These are phyloP conservation scores for Biston betularia DNA, from an alignment of 2,888 invertebrate genomes.

Conservation along the genomic window DNA sequence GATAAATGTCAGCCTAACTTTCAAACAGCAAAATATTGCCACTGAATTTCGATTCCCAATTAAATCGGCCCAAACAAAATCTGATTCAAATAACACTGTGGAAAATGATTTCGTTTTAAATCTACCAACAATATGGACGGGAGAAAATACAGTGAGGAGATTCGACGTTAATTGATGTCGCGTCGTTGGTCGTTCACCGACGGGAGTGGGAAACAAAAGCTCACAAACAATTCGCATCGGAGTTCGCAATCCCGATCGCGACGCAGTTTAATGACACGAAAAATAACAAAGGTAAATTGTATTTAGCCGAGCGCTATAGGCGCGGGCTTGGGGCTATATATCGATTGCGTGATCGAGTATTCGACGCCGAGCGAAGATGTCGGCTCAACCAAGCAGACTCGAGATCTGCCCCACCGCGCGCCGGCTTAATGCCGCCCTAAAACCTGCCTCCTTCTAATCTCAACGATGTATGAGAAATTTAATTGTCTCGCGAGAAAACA, in stretches of 20 bases:
- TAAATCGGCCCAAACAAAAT: conserved; percentile 22
- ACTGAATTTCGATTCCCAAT: conserved; percentile 16
- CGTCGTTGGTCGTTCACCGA: conserved; percentile 64
- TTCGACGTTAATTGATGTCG: conserved; percentile 85
- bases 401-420: conserved; percentile 69
- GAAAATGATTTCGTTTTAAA: conserved; percentile 58
- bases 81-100: conserved; percentile 36
- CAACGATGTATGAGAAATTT: conserved; percentile 79
- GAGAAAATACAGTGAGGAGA: conserved; percentile 79
- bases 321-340: conserved; percentile 73
- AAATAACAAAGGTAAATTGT: conserved; percentile 87
- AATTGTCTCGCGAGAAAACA: conserved; percentile 81
- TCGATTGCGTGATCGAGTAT: conserved; percentile 73
- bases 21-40: conserved; percentile 46
- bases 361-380: conserved; percentile 71
- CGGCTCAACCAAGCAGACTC: conserved; percentile 73
- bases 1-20: conserved; percentile 69
- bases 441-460: conserved; percentile 68
- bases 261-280: conserved; percentile 87
- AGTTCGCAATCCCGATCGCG: conserved; percentile 85
- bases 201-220: conserved; percentile 82
- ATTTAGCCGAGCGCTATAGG: conserved; percentile 80
- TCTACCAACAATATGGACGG: conserved; percentile 71
- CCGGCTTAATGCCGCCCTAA: conserved; percentile 60
- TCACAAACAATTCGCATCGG: conserved; percentile 85